Evolutionary conservation across 2,797 vertebrate genomes (phyloP).

Genomic region (Labeo calbasu): DNA sequence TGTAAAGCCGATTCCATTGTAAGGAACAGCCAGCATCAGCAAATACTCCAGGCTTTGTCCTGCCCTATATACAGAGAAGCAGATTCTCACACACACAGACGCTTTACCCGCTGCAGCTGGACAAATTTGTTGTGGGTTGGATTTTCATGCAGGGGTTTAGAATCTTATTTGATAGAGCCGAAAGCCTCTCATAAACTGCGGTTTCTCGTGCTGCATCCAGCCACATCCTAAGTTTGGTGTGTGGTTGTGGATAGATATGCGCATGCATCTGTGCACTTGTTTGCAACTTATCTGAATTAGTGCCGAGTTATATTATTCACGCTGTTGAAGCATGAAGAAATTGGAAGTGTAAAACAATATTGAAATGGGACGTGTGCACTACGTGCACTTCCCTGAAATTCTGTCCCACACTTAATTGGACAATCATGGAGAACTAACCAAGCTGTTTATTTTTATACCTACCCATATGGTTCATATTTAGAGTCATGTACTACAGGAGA

Average conservation of each 20-base stretch:
- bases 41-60: conserved; percentile 53
- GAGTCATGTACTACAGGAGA: conserved; percentile 31
- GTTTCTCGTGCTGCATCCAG: conserved; percentile 11
- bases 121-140: conserved; percentile 51
- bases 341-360: not conserved
- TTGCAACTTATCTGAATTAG: not conserved
- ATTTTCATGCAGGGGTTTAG: conserved; percentile 34
- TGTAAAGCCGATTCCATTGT: conserved; percentile 56
- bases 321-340: not conserved
- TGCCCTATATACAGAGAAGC: conserved; percentile 12
- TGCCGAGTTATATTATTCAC: not conserved
- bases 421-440: conserved; percentile 27
- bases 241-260: not conserved
- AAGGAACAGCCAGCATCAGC: conserved; percentile 49
- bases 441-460: conserved; percentile 59
- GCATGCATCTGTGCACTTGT: not conserved
- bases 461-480: conserved; percentile 56
- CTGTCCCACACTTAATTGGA: conserved; percentile 28
- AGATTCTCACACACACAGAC: conserved; percentile 41
- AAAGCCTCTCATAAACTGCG: conserved; percentile 37
- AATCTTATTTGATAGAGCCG: not conserved
- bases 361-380: not conserved
- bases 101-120: conserved; percentile 45
- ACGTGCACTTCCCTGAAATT: conserved; percentile 39
- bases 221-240: conserved; percentile 20